phyloP scores from a whole-genome alignment of 2,888 invertebrate species.

The Steromphala cineraria region DNA sequence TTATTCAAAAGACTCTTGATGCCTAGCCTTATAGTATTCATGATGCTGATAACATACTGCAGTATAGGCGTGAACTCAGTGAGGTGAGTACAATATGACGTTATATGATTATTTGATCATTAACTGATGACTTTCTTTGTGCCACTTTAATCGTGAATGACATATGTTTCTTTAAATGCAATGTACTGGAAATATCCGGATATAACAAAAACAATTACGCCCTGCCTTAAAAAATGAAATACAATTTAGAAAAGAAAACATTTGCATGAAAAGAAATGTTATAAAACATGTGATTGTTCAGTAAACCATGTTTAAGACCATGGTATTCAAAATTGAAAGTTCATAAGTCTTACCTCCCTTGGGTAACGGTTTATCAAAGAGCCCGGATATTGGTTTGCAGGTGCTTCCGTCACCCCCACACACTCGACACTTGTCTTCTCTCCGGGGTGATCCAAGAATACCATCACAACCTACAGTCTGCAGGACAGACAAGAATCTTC shows the following conservation, averaged over 20 bases:
- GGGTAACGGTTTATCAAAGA: slow-evolving; percentile 55
- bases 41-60: too few relatives aligned
- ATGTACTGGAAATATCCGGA: too few relatives aligned
- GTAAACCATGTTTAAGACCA: not conserved
- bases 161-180: not conserved
- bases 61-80: too few relatives aligned
- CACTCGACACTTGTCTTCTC: slow-evolving; percentile 71
- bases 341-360: slow-evolving; percentile 65
- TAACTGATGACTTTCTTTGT: not conserved
- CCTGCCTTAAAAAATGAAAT: too few relatives aligned
- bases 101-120: too few relatives aligned
- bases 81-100: not conserved
- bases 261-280: too few relatives aligned
- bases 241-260: too few relatives aligned
- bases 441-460: slow-evolving; percentile 65
- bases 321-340: too few relatives aligned
- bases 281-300: too few relatives aligned
- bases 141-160: too few relatives aligned
- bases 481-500: not conserved
- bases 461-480: slow-evolving; percentile 73
- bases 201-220: too few relatives aligned
- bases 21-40: not conserved
- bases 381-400: slow-evolving; percentile 65
- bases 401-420: slow-evolving; percentile 71
- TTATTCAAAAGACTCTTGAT: not conserved